Conservation (phyloP, 1,140 invertebrate species). For the Phymastichus coffea region DNA sequence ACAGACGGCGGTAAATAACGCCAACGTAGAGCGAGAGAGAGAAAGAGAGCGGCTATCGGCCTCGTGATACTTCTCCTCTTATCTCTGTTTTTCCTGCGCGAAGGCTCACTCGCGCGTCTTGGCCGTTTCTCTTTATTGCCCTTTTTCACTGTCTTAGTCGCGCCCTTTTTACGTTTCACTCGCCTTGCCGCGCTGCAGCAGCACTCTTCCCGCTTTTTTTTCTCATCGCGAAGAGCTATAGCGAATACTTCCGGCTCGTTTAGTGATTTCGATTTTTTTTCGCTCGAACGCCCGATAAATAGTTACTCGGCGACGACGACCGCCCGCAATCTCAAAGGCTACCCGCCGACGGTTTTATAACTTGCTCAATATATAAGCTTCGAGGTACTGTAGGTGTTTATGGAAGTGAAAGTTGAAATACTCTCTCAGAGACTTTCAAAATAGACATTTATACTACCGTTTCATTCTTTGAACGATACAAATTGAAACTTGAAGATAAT, state of each 20-base stretch:
- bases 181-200: no score
- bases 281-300: conserved; percentile 9
- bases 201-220: conserved; percentile 1
- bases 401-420: no score
- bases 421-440: no score
- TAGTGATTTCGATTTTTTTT: conserved; percentile 17
- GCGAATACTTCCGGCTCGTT: not conserved
- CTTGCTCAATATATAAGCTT: no score
- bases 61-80: conserved; percentile 13
- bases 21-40: not conserved
- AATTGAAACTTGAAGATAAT: no score
- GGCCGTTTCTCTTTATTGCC: not conserved
- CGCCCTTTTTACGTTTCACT: not conserved
- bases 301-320: not conserved
- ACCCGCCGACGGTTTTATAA: no score
- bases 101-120: no score
- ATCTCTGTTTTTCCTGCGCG: not conserved
- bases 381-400: no score
- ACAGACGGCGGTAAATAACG: conserved; percentile 21
- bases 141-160: conserved; percentile 14
- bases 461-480: no score
- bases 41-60: not conserved
- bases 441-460: no score
- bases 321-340: not conserved
- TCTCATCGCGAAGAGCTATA: not conserved